phyloP scores from a whole-genome alignment of 2,797 vertebrate genomes.

The Cyclura pinguis region DNA sequence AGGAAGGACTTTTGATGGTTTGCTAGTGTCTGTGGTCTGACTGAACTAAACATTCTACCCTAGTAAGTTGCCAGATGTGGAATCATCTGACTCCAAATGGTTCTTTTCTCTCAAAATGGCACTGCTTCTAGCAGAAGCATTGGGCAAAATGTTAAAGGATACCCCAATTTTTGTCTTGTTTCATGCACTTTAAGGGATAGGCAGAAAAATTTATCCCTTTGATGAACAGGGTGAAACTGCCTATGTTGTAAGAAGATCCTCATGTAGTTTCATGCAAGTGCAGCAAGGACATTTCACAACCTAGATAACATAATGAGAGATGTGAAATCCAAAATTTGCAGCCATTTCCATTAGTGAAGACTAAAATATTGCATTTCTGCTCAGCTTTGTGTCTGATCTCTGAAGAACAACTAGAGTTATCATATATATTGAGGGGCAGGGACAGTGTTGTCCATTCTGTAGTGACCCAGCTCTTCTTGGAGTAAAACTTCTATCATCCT shows the following conservation, averaged over 20 bases:
- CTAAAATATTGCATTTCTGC: neutral
- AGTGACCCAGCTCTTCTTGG: neutral
- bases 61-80: conserved; percentile 12
- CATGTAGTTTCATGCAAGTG: neutral
- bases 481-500: neutral
- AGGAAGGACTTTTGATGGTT: conserved; percentile 60
- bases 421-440: neutral
- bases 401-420: neutral
- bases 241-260: neutral
- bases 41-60: conserved; percentile 36
- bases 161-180: neutral
- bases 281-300: neutral
- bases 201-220: neutral
- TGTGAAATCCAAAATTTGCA: neutral
- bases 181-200: neutral
- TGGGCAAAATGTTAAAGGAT: neutral
- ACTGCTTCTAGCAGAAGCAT: neutral
- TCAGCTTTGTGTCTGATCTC: neutral
- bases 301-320: neutral
- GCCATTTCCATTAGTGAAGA: no score
- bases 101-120: neutral
- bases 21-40: conserved; percentile 61
- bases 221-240: neutral
- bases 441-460: neutral
- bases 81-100: neutral